These are phyloP conservation scores for Acanthopleura granulata DNA, from an alignment of 2,888 invertebrate genomes.

Conservation along the genomic window DNA sequence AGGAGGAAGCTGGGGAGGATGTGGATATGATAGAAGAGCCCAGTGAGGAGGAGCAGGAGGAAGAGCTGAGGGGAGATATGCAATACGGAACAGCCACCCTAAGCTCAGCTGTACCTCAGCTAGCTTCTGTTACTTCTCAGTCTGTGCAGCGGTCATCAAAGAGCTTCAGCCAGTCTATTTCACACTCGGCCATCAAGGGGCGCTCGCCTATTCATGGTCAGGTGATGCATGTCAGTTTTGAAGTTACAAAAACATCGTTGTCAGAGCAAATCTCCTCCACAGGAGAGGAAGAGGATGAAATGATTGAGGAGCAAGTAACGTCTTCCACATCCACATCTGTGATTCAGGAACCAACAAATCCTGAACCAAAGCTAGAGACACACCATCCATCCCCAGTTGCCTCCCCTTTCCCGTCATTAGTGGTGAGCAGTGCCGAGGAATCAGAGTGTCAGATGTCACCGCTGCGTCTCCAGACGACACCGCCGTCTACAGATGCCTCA, in stretches of 20 bases:
- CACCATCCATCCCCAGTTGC: not conserved
- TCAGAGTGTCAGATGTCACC: not conserved
- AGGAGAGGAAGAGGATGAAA: no score
- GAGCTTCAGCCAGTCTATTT: no score
- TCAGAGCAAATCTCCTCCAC: no score
- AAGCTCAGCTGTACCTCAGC: no score
- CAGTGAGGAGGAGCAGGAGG: not conserved
- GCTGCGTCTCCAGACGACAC: not conserved
- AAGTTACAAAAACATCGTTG: no score
- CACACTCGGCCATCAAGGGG: no score
- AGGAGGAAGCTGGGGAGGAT: not conserved
- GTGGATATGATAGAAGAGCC: slow-evolving; percentile 15
- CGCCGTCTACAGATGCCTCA: not conserved
- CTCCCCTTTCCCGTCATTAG: not conserved
- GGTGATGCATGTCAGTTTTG: no score
- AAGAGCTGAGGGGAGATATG: not conserved
- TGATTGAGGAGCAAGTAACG: no score
- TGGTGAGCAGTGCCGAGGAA: not conserved
- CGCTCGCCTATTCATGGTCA: no score
- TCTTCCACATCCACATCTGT: not conserved
- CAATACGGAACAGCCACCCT: no score
- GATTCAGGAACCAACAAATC: not conserved
- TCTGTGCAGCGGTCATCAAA: no score
- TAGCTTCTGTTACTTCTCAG: no score
- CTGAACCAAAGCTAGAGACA: not conserved